Evolutionary conservation across 1,140 invertebrate genomes (phyloP).

Genomic region (Eupristina koningsbergeri): DNA sequence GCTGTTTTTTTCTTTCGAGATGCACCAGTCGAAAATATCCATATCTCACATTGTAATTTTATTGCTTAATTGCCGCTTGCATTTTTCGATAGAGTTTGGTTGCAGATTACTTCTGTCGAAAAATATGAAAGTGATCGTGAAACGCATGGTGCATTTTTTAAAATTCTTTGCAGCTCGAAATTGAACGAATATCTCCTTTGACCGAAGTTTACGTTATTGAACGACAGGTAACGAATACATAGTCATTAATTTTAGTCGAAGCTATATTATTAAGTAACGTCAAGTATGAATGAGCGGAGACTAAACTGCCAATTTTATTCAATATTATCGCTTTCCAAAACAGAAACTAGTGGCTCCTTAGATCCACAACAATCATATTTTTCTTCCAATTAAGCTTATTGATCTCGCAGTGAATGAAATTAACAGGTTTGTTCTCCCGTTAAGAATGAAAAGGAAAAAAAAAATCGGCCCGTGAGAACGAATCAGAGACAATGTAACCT

Average conservation of each 20-base stretch:
- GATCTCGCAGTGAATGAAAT: neutral
- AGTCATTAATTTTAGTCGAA: conserved; percentile 49
- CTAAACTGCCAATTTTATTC: neutral
- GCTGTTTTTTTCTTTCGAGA: conserved; percentile 19
- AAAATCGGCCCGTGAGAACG: neutral
- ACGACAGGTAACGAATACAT: conserved; percentile 21
- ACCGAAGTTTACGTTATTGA: conserved; percentile 20
- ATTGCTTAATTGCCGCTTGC: too few relatives aligned
- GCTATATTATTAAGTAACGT: neutral
- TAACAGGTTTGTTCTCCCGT: neutral
- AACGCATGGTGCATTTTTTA: neutral
- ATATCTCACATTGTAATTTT: too few relatives aligned
- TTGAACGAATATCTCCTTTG: neutral
- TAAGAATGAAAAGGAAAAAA: neutral
- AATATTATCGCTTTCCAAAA: neutral
- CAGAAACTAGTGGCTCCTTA: neutral
- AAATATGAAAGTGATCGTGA: neutral
- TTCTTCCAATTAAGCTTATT: neutral
- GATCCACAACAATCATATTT: neutral
- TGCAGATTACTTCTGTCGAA: too few relatives aligned
- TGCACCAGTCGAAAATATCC: too few relatives aligned
- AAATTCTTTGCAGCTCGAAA: neutral
- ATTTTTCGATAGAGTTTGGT: too few relatives aligned
- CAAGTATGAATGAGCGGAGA: neutral
- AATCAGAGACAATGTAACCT: neutral